A percentile compares a stretch with the other conserved stretches of the same genome.
These are phyloP conservation scores for Drosophila repleta DNA, from an alignment of 1,140 invertebrate genomes.

Conservation along the genomic window DNA sequence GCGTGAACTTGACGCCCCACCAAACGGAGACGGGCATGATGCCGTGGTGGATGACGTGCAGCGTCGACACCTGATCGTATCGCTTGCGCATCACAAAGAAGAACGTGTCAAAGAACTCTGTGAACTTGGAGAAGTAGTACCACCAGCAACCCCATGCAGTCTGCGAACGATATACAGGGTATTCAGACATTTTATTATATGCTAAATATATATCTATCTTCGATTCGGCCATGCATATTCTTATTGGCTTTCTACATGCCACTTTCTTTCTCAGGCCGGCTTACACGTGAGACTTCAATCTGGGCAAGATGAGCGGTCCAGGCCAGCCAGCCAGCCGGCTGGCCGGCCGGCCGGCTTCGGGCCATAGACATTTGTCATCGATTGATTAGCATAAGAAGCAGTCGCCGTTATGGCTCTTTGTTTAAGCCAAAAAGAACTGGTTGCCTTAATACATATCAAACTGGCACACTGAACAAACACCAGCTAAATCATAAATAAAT, in stretches of 20 bases:
- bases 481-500: slow-evolving; percentile 20
- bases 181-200: slow-evolving; percentile 1
- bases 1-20: slow-evolving; percentile 96
- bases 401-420: slow-evolving; percentile 50
- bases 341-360: slow-evolving; percentile 37
- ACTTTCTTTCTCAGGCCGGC: slow-evolving; percentile 57
- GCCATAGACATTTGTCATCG: slow-evolving; percentile 37
- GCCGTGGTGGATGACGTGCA: slow-evolving; percentile 97
- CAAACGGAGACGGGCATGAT: slow-evolving; percentile 96
- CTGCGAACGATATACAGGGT: slow-evolving; percentile 81
- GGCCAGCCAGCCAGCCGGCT: neutral
- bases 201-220: neutral
- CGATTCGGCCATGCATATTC: slow-evolving; percentile 29
- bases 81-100: slow-evolving; percentile 95
- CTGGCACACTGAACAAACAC: slow-evolving; percentile 62
- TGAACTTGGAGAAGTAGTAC: slow-evolving; percentile 95
- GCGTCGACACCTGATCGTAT: slow-evolving; percentile 91
- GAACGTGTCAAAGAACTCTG: slow-evolving; percentile 94
- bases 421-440: slow-evolving; percentile 52
- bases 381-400: slow-evolving; percentile 72
- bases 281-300: slow-evolving; percentile 62
- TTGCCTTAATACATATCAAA: slow-evolving; percentile 63
- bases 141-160: slow-evolving; percentile 91
- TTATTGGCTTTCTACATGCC: slow-evolving; percentile 55
- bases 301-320: slow-evolving; percentile 3